Percentiles rank a stretch among this genome's conserved stretches.
These are phyloP conservation scores for Xanthorhoe spadicearia DNA, from an alignment of 2,888 invertebrate species.

Conservation along the genomic window DNA sequence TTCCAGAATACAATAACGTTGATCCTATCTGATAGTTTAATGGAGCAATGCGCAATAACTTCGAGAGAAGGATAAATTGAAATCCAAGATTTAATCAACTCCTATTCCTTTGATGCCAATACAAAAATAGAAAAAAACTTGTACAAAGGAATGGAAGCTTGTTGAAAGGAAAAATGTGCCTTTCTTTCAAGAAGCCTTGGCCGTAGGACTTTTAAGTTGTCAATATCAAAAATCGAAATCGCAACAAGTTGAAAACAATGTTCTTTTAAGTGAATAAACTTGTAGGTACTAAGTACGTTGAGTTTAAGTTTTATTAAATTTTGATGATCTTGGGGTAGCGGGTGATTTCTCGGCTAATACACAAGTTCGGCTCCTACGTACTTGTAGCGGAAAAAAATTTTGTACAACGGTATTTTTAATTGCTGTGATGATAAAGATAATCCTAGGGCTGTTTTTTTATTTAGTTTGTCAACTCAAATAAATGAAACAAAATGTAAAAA, in stretches of 20 bases:
- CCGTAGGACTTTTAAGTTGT: neutral
- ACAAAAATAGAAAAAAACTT: constrained; percentile 4
- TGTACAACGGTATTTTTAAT: too few relatives aligned
- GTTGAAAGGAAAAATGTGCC: too few relatives aligned
- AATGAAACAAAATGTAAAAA: neutral
- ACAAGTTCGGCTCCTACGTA: neutral
- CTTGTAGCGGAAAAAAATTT: neutral
- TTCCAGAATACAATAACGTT: constrained; percentile 23
- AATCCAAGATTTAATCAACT: constrained; percentile 10
- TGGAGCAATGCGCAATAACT: constrained; percentile 26
- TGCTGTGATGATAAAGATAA: too few relatives aligned
- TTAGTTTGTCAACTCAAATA: too few relatives aligned
- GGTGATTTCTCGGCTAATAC: neutral
- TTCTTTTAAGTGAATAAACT: neutral
- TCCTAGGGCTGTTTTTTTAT: too few relatives aligned
- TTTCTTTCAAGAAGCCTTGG: neutral
- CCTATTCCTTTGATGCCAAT: constrained; percentile 18
- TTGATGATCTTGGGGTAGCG: neutral
- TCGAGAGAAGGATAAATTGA: constrained; percentile 15
- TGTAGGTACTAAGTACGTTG: neutral
- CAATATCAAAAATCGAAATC: neutral
- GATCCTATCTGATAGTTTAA: constrained; percentile 30
- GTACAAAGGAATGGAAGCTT: neutral
- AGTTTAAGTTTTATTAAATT: neutral
- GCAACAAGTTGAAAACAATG: neutral